Conservation (phyloP, 1,140 invertebrate genomes). For the Neodiprion lecontei region DNA sequence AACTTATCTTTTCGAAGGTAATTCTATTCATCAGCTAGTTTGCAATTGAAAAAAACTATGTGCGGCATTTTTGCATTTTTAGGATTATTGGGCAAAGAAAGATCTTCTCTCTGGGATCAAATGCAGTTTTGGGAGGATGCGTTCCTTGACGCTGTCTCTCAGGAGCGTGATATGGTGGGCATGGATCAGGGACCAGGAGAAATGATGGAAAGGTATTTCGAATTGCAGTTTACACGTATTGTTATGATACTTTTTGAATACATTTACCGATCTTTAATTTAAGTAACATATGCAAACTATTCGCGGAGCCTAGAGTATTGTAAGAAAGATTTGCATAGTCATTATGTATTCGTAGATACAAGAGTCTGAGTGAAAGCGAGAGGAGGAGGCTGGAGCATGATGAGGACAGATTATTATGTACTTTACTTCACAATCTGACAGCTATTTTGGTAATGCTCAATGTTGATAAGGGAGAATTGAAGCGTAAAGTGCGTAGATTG, state of each 20-base stretch:
- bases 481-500: slow-evolving; percentile 90
- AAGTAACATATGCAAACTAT: neutral
- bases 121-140: slow-evolving; percentile 99
- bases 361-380: slow-evolving; percentile 91
- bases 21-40: slow-evolving; percentile 19
- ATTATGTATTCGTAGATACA: slow-evolving; percentile 70
- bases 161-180: slow-evolving; percentile 98
- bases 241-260: neutral
- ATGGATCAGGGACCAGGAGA: slow-evolving; percentile 99
- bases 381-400: slow-evolving; percentile 96
- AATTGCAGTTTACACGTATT: neutral
- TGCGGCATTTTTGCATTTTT: neutral
- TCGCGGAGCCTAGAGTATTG: neutral
- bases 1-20: slow-evolving; percentile 92
- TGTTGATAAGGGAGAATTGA: slow-evolving; percentile 85
- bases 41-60: slow-evolving; percentile 20
- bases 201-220: slow-evolving; percentile 93
- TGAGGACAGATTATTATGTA: slow-evolving; percentile 95
- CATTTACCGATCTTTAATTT: neutral
- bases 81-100: slow-evolving; percentile 70
- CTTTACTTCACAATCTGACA: slow-evolving; percentile 95
- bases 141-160: slow-evolving; percentile 97
- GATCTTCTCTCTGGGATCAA: slow-evolving; percentile 96
- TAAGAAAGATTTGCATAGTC: neutral
- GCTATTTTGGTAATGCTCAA: slow-evolving; percentile 96